phyloP scores from a whole-genome alignment of 2,113 vertebrate species.

The Brienomyrus longianalis region DNA sequence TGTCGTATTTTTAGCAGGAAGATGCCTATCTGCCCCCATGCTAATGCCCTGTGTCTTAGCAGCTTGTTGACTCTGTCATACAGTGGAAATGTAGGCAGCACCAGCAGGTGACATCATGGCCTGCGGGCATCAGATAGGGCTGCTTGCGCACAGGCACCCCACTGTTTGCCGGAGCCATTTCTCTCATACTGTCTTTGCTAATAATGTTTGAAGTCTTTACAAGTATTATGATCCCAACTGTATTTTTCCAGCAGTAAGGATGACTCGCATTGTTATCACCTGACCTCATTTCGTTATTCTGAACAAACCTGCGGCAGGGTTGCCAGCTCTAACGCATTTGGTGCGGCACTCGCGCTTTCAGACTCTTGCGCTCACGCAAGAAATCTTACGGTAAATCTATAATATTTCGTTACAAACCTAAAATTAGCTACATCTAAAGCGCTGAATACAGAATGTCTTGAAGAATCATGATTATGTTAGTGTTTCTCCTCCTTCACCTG shows the following conservation, averaged over 20 bases:
- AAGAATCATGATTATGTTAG: neutral
- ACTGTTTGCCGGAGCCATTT: conserved; percentile 38
- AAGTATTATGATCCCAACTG: neutral
- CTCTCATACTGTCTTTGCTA: conserved; percentile 12
- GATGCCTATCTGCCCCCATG: conserved; percentile 53
- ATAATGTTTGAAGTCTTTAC: conserved; percentile 31
- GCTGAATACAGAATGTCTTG: neutral
- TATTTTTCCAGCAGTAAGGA: neutral
- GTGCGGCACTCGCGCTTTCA: too few relatives aligned
- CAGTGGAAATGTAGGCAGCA: conserved; percentile 56
- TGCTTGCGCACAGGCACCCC: conserved; percentile 26
- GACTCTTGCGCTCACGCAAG: too few relatives aligned
- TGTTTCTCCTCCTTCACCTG: neutral
- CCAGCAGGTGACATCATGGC: conserved; percentile 38
- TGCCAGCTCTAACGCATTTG: too few relatives aligned
- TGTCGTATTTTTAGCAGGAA: conserved; percentile 46
- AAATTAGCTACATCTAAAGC: too few relatives aligned
- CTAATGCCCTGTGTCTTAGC: conserved; percentile 33
- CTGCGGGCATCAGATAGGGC: conserved; percentile 44
- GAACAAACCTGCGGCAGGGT: neutral
- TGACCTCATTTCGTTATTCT: neutral
- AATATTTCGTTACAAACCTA: too few relatives aligned
- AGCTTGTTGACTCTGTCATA: conserved; percentile 56
- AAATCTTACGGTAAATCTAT: too few relatives aligned
- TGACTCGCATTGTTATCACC: neutral